phyloP scores from a whole-genome alignment of 2,888 invertebrate species.

The Scaeva pyrastri region DNA sequence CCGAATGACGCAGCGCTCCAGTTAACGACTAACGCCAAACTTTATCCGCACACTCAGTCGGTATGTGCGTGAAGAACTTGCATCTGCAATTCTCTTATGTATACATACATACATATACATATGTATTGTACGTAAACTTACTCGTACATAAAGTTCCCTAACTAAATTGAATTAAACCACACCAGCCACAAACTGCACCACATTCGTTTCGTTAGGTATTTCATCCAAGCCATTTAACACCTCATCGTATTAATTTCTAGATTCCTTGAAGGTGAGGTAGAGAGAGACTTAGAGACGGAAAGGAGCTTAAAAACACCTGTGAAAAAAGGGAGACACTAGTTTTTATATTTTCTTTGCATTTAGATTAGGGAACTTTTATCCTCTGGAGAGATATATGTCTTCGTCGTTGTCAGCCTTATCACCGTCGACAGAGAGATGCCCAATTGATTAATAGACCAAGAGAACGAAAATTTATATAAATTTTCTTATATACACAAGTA shows the following conservation, averaged over 20 bases:
- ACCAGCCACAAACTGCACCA: slow-evolving; percentile 44
- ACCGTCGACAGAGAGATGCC: slow-evolving; percentile 54
- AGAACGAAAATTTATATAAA: slow-evolving; percentile 55
- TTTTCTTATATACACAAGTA: slow-evolving; percentile 8
- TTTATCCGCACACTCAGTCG: slow-evolving; percentile 3
- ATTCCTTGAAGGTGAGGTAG: slow-evolving; percentile 4
- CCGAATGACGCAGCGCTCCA: slow-evolving; percentile 35
- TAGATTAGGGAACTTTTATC: neutral
- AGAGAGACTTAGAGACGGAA: too few relatives aligned
- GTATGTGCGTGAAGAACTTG: slow-evolving; percentile 47
- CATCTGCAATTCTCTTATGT: slow-evolving; percentile 56
- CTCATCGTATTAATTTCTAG: slow-evolving; percentile 62
- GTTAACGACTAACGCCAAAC: slow-evolving; percentile 37
- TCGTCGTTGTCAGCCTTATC: slow-evolving; percentile 74
- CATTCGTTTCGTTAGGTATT: slow-evolving; percentile 25
- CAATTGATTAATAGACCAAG: slow-evolving; percentile 73
- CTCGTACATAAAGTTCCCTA: slow-evolving; percentile 5
- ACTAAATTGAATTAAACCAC: slow-evolving; percentile 69
- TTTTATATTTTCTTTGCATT: neutral
- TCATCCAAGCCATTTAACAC: slow-evolving; percentile 34
- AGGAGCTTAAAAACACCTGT: slow-evolving; percentile 33
- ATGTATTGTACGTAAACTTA: too few relatives aligned
- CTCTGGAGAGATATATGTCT: slow-evolving; percentile 56
- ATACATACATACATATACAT: too few relatives aligned
- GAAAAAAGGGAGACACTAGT: slow-evolving; percentile 11